These are phyloP conservation scores for Luffia ferchaultella DNA, from an alignment of 2,888 invertebrate species.

Conservation along the genomic window DNA sequence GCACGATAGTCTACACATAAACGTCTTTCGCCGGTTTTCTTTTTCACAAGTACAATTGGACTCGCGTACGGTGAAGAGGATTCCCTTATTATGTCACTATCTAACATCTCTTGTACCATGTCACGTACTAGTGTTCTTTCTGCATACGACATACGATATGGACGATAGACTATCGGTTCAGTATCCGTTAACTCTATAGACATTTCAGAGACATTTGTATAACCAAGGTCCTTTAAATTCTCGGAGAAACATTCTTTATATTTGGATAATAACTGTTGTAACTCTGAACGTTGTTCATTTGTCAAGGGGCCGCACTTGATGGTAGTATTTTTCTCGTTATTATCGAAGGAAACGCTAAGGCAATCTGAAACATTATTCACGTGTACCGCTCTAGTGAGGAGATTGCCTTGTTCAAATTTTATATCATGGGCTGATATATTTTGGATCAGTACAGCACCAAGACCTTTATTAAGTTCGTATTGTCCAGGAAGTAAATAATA, in stretches of 20 bases:
- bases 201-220: not conserved
- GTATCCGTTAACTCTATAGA: not conserved
- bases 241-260: not conserved
- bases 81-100: not conserved
- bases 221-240: not conserved
- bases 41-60: constrained; percentile 2
- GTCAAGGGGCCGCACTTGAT: not conserved
- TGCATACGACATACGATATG: not conserved
- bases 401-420: not conserved
- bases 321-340: not conserved
- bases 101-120: not conserved
- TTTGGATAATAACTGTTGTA: constrained; percentile 1
- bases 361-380: not conserved
- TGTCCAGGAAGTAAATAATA: constrained; percentile 1
- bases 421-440: not conserved
- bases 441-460: not conserved
- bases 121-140: not conserved
- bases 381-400: not conserved
- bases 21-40: constrained; percentile 3
- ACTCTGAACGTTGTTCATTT: not conserved
- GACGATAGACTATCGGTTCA: not conserved
- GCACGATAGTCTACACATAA: constrained; percentile 4
- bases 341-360: not conserved
- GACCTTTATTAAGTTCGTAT: not conserved
- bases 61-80: constrained; percentile 1